Evolutionary conservation across 2,113 vertebrate genomes (phyloP).

Genomic region (Entelurus aequoreus): DNA sequence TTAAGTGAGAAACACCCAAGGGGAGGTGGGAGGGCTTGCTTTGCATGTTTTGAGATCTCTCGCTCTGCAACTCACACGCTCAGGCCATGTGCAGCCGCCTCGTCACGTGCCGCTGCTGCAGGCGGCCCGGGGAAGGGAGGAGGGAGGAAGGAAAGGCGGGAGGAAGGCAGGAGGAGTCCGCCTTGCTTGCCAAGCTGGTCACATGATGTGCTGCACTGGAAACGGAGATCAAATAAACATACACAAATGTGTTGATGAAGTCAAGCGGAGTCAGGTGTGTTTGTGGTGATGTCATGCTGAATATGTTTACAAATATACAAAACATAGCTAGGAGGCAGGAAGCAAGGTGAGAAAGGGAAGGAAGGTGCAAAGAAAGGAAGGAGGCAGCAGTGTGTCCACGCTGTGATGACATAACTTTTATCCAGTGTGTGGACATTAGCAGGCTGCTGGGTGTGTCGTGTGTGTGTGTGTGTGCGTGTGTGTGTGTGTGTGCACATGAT

Average conservation of each 20-base stretch:
- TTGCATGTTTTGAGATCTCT: conserved; percentile 55
- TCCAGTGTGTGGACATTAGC: conserved; percentile 36
- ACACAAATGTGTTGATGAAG: no score
- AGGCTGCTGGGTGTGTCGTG: conserved; percentile 48
- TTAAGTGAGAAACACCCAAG: conserved; percentile 35
- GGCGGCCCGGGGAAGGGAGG: conserved; percentile 42
- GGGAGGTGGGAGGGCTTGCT: conserved; percentile 24
- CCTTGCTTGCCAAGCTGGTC: not conserved
- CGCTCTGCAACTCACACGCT: conserved; percentile 63
- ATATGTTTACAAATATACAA: no score
- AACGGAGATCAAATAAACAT: no score
- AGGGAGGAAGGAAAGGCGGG: not conserved
- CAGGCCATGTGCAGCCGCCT: conserved; percentile 71
- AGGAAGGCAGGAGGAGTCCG: conserved; percentile 6
- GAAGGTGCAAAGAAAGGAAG: conserved; percentile 1
- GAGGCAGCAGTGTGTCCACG: conserved; percentile 12
- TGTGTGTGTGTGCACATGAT: no score
- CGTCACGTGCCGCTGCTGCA: conserved; percentile 75
- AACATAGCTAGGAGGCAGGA: not conserved
- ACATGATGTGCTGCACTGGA: not conserved
- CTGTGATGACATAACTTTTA: conserved; percentile 46
- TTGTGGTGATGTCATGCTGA: no score
- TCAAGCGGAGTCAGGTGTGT: no score
- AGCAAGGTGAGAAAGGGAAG: not conserved
- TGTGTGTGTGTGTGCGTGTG: conserved; percentile 5